Conservation (phyloP, 2,797 vertebrate genomes). For the Gallirallus australis region DNA sequence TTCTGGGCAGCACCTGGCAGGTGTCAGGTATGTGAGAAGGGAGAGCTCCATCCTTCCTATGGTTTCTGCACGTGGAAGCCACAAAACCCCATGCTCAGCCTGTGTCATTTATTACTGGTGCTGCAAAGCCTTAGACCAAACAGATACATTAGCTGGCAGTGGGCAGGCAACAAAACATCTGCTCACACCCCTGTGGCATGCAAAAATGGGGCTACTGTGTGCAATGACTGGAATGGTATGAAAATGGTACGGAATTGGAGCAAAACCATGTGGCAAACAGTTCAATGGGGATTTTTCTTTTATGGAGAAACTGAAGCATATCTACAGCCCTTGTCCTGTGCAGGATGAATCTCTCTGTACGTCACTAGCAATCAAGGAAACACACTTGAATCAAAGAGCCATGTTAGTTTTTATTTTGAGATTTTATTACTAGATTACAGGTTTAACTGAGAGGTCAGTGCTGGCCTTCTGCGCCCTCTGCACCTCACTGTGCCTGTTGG, state of each 20-base stretch:
- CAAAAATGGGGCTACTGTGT: not conserved
- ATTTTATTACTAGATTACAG: not conserved
- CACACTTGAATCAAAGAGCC: not conserved
- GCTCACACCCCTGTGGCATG: not conserved
- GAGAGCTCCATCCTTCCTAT: not conserved
- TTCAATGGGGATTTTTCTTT: not conserved
- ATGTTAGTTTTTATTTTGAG: not conserved
- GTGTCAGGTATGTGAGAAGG: not conserved
- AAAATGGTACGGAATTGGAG: not conserved
- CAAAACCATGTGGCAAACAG: not conserved
- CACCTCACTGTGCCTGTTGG: not conserved
- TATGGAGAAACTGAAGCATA: not conserved
- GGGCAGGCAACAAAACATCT: not conserved
- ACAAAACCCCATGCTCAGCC: not conserved
- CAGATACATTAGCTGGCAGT: conserved; percentile 18
- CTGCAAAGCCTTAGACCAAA: conserved; percentile 16
- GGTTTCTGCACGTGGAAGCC: not conserved
- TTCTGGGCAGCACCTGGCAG: not conserved
- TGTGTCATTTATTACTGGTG: not conserved
- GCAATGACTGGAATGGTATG: not conserved
- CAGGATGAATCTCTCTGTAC: not conserved
- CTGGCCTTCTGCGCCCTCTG: not conserved
- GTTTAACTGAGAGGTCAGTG: not conserved
- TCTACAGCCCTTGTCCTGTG: not conserved
- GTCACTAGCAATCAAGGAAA: not conserved